phyloP scores from a whole-genome alignment of 2,888 invertebrate species.

The Escarpia spicata region DNA sequence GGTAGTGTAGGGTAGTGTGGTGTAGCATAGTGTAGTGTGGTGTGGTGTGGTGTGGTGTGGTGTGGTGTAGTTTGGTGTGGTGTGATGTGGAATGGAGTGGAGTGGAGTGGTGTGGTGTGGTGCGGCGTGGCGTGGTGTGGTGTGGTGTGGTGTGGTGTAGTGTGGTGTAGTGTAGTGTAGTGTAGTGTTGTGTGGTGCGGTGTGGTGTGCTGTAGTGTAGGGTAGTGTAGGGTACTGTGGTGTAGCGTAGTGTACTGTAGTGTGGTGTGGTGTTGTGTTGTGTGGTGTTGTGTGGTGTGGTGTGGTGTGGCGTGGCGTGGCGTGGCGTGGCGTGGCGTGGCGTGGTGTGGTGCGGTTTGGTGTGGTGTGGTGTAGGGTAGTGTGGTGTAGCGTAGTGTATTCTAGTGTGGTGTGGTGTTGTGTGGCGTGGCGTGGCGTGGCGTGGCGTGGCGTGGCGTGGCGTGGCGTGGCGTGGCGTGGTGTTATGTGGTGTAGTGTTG shows the following conservation, averaged over 20 bases:
- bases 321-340: not conserved
- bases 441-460: no score
- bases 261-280: not conserved
- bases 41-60: no score
- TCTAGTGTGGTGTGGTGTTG: conserved; percentile 29
- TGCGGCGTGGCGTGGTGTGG: not conserved
- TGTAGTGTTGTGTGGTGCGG: conserved; percentile 5
- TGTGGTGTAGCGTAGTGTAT: not conserved
- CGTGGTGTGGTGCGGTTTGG: not conserved
- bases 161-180: not conserved
- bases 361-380: not conserved
- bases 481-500: no score
- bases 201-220: not conserved
- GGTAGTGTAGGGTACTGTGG: not conserved
- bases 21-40: no score
- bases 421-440: conserved; percentile 23
- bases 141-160: not conserved
- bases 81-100: not conserved
- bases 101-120: not conserved
- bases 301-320: not conserved
- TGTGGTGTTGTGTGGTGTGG: not conserved
- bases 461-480: no score
- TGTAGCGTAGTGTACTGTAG: not conserved
- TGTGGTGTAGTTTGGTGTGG: not conserved
- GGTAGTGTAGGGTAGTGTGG: no score